phyloP scores from a whole-genome alignment of 2,888 invertebrate species.

The Amphiduros pacificus region DNA sequence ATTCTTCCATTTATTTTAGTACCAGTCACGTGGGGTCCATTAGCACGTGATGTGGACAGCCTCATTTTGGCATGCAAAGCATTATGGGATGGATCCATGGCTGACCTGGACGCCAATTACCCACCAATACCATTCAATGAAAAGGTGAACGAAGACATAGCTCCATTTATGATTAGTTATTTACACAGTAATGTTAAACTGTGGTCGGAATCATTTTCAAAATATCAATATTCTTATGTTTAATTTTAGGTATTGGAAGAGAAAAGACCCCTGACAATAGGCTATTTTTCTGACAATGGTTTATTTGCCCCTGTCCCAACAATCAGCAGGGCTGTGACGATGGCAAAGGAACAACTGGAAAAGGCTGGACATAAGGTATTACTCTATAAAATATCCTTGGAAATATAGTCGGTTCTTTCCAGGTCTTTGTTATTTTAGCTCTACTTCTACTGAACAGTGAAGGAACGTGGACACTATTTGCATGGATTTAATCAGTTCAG shows the following conservation, averaged over 20 bases:
- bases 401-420: no score
- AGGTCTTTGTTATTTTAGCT: no score
- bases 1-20: neutral
- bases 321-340: constrained; percentile 37
- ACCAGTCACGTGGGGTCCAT: constrained; percentile 32
- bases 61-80: constrained; percentile 23
- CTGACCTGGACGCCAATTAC: constrained; percentile 9
- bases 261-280: constrained; percentile 25
- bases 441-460: no score
- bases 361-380: constrained; percentile 43
- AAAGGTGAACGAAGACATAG: neutral
- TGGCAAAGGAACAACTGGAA: constrained; percentile 40
- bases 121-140: constrained; percentile 20
- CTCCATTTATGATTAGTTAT: no score
- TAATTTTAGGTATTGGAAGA: constrained; percentile 19
- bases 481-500: no score
- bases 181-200: no score
- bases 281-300: constrained; percentile 28
- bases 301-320: constrained; percentile 23
- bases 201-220: no score
- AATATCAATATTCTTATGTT: no score
- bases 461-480: no score
- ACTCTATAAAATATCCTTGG: no score
- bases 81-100: constrained; percentile 13
- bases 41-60: constrained; percentile 35